Evolutionary conservation across 2,888 invertebrate species (phyloP), one percentile per base, ranked within the genome.

Genomic region (Epirrita christyi): DNA sequence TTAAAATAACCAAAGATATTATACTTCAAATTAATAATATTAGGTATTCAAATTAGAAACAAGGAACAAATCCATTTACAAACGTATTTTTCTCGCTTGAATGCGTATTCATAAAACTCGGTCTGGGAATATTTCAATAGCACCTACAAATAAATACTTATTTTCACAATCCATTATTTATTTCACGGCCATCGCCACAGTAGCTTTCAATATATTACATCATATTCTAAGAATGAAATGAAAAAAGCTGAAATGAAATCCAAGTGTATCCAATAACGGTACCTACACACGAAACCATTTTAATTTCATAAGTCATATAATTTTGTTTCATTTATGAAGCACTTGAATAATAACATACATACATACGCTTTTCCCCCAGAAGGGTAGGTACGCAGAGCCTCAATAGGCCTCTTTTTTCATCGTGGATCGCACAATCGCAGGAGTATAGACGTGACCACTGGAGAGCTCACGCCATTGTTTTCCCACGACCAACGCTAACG

Each of bases 201-300:
- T 52, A 29, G 54, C 52, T 62, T 56, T 60, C 47, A 61, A 61
- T 58, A 59, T 43, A 51, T 60, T 37, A 37, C 40, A 45, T 44
- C 51, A 46, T 57, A 41, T 46, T 55, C 42, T 38, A 45, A 55
- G 55, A 64, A 60, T 36, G 52, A 68, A 68, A 62, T 47, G 51
- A 67, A 21, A 21, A 55, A 68, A 70, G 56, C 36, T 38, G 55
- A 62, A 67, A 58, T 56, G 36, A 61, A 71, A 70, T 66, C 55
- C 61, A 72, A 72, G 43, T 62, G 43, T 60, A 60, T 54, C 64
- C 59, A 58, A 64, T 61, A 61, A 53, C 34, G 57, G 41, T 57
- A 55, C n/a, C n/a, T n/a, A n/a, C 59, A 58, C 49, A 62, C 38
- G 45, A 52, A 46, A 48, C 34, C 58, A 42, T 50, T 55, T 59